Evolutionary conservation across 2,113 vertebrate species (phyloP).

Genomic region (Euleptes europaea): DNA sequence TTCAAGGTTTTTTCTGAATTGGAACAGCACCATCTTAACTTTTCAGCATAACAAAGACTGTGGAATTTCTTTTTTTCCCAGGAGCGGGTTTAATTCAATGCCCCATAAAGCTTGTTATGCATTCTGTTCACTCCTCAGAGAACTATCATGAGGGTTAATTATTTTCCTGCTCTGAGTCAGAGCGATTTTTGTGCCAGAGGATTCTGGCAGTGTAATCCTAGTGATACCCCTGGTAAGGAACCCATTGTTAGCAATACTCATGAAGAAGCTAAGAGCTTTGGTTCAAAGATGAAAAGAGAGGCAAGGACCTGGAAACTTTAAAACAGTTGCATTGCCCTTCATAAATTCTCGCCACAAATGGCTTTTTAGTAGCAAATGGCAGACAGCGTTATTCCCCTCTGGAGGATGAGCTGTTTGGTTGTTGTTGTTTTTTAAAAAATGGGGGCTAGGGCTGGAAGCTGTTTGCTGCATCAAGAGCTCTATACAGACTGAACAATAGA

Average conservation of each 20-base stretch:
- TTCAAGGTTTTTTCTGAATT: conserved; percentile 2
- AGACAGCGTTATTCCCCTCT: conserved; percentile 44
- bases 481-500: background rate
- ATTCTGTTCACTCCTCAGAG: conserved; percentile 56
- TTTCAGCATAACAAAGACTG: fast-evolving
- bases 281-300: conserved; percentile 50
- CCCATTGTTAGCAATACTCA: conserved; percentile 52
- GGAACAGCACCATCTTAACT: conserved; percentile 4
- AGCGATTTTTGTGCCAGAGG: conserved; percentile 70
- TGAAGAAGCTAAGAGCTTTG: conserved; percentile 46
- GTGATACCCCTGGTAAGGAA: conserved; percentile 64
- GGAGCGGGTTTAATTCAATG: conserved; percentile 40
- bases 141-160: conserved; percentile 71
- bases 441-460: background rate
- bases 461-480: background rate
- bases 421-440: too few species aligned
- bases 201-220: conserved; percentile 70
- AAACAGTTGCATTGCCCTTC: conserved; percentile 16
- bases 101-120: conserved; percentile 39
- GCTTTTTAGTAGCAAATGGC: background rate
- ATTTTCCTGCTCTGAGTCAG: conserved; percentile 74
- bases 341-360: conserved; percentile 9
- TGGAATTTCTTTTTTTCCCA: background rate
- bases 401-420: conserved; percentile 25
- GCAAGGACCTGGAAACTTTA: conserved; percentile 46